phyloP scores from a whole-genome alignment of 2,797 vertebrate genomes.

The Rousettus madagascariensis region DNA sequence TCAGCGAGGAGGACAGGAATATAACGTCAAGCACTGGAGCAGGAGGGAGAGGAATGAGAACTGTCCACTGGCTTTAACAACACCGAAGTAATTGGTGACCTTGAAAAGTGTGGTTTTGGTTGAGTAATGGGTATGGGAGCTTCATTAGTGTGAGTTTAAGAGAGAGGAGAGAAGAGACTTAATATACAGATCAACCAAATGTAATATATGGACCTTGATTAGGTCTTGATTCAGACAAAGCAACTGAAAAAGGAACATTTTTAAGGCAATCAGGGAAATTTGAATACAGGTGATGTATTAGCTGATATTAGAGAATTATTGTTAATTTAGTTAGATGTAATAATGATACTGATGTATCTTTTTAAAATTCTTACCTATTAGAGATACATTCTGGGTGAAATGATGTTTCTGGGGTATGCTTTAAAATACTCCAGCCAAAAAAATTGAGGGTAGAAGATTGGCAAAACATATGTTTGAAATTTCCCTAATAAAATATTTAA shows the following conservation, averaged over 20 bases:
- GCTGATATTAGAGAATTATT: neutral
- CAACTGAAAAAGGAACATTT: slow-evolving; percentile 2
- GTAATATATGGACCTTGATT: neutral
- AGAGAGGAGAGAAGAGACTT: neutral
- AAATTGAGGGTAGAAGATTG: neutral
- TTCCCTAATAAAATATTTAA: neutral
- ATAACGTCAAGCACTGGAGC: too few species aligned
- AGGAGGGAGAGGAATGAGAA: neutral
- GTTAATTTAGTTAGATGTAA: slow-evolving; percentile 32
- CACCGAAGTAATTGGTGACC: neutral
- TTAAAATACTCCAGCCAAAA: slow-evolving; percentile 19
- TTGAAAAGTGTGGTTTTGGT: neutral
- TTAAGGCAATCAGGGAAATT: slow-evolving; percentile 10
- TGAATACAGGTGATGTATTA: neutral
- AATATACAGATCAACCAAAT: neutral
- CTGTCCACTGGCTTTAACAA: neutral
- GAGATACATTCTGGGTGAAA: neutral
- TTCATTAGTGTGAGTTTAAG: neutral
- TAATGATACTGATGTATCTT: slow-evolving; percentile 16
- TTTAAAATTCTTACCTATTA: slow-evolving; percentile 23
- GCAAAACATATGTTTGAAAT: neutral
- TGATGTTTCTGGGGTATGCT: neutral
- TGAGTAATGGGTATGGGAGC: neutral
- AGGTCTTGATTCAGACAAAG: slow-evolving; percentile 22
- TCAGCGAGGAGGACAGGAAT: neutral